These are phyloP conservation scores for Cryptotis parvus DNA, from an alignment of 2,113 vertebrate genomes.

Conservation along the genomic window DNA sequence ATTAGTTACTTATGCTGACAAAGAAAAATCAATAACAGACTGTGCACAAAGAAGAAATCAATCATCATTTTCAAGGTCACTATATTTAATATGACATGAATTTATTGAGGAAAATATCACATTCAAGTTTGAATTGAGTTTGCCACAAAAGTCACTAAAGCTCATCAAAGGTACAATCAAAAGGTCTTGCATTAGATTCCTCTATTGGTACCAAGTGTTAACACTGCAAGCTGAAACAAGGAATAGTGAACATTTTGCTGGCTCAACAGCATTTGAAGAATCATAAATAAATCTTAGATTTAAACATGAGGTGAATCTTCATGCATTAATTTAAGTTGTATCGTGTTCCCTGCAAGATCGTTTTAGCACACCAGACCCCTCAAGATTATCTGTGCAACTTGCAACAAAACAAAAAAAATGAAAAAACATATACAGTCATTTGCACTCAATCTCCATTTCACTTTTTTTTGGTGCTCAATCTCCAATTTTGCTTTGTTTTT, in stretches of 20 bases:
- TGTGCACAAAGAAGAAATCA: slow-evolving; percentile 69
- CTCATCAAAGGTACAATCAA: background rate
- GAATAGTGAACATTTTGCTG: background rate
- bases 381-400: background rate
- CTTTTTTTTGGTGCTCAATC: background rate
- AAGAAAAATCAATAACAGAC: slow-evolving; percentile 68
- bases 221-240: background rate
- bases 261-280: slow-evolving; percentile 4
- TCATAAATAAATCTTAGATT: slow-evolving; percentile 34
- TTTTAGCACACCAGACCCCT: background rate
- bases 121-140: slow-evolving; percentile 64
- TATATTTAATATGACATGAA: slow-evolving; percentile 66
- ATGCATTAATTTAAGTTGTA: slow-evolving; percentile 33
- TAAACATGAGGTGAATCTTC: background rate
- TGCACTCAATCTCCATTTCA: background rate
- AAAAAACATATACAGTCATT: background rate
- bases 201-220: background rate
- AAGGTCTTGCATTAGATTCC: background rate
- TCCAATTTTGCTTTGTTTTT: too few relatives aligned
- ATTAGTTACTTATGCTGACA: slow-evolving; percentile 63
- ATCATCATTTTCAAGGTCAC: slow-evolving; percentile 61
- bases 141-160: slow-evolving; percentile 42
- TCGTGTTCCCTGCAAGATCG: background rate
- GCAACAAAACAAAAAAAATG: too few relatives aligned
- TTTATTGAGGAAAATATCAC: slow-evolving; percentile 65